Conservation (phyloP, 2,797 vertebrate species). For the Sebastes hubbsi region DNA sequence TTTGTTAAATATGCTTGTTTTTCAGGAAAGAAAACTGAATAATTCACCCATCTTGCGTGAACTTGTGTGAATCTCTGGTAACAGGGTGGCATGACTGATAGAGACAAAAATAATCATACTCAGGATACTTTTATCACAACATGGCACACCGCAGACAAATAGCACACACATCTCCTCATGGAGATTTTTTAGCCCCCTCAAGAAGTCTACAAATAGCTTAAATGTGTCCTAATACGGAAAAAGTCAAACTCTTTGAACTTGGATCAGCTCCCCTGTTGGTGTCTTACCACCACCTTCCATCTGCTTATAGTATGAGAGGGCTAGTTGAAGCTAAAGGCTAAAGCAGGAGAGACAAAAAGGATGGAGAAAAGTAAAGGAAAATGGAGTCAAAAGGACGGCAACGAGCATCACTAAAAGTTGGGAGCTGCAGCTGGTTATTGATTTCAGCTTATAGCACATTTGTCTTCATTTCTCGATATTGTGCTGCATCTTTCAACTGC, state of each 20-base stretch:
- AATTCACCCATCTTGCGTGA: too few species aligned
- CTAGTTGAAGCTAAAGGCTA: background rate
- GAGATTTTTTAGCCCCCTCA: background rate
- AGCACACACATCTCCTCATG: background rate
- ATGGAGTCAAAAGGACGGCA: background rate
- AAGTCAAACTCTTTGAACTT: conserved; percentile 27
- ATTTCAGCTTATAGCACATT: background rate
- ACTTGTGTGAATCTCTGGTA: too few species aligned
- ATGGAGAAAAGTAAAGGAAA: background rate
- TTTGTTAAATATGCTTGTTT: too few species aligned
- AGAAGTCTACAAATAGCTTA: background rate
- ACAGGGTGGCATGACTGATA: background rate
- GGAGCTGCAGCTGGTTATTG: background rate
- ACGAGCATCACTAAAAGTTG: background rate
- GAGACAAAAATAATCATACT: conserved; percentile 26
- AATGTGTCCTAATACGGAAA: background rate
- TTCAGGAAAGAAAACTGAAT: too few species aligned
- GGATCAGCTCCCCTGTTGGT: conserved; percentile 3
- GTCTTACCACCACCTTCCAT: background rate
- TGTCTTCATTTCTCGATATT: conserved; percentile 43
- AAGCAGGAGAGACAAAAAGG: background rate
- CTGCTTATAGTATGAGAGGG: background rate
- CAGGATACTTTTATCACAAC: conserved; percentile 15
- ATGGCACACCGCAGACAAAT: conserved; percentile 9
- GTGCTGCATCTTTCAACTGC: background rate